These are phyloP conservation scores for Rhyzopertha dominica DNA, from an alignment of 1,140 invertebrate genomes.

Conservation along the genomic window DNA sequence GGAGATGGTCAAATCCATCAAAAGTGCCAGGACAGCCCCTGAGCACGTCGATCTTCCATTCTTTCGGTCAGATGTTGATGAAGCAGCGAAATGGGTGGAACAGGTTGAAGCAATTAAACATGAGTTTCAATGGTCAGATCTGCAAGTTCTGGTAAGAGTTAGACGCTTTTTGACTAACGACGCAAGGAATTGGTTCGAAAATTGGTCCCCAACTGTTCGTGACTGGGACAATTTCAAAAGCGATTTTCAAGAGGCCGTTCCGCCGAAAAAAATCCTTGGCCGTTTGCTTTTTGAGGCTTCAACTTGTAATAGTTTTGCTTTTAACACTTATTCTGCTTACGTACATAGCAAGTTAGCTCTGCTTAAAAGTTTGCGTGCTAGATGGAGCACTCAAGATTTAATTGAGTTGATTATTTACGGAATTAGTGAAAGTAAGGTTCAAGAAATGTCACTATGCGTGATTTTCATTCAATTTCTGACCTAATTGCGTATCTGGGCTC, in stretches of 20 bases:
- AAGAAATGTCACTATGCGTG: too few species aligned
- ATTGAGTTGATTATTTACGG: conserved; percentile 18
- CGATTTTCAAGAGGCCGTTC: conserved; percentile 21
- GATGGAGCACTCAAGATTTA: conserved; percentile 9
- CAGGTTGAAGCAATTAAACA: conserved; percentile 13
- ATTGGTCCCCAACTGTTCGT: conserved; percentile 13
- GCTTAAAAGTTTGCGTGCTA: conserved; percentile 12
- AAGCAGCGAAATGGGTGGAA: conserved; percentile 13
- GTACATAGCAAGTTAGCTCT: conserved; percentile 13
- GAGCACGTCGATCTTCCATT: conserved; percentile 17
- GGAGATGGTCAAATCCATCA: conserved; percentile 1
- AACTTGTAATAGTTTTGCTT: conserved; percentile 8
- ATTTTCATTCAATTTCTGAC: conserved; percentile 6
- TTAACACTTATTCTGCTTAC: conserved; percentile 18
- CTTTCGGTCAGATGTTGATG: conserved; percentile 9
- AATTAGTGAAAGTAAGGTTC: conserved; percentile 15
- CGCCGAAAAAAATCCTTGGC: conserved; percentile 16
- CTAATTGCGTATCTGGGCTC: conserved; percentile 1
- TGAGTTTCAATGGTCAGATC: too few species aligned
- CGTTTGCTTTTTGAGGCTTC: conserved; percentile 12
- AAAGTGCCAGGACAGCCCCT: not conserved
- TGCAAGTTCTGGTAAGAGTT: conserved; percentile 16
- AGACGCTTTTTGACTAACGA: conserved; percentile 14
- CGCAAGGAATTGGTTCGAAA: conserved; percentile 16
- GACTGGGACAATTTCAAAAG: conserved; percentile 17